phyloP scores from a whole-genome alignment of 92 coral and sea anemone genomes.

The Phymanthus crucifer region DNA sequence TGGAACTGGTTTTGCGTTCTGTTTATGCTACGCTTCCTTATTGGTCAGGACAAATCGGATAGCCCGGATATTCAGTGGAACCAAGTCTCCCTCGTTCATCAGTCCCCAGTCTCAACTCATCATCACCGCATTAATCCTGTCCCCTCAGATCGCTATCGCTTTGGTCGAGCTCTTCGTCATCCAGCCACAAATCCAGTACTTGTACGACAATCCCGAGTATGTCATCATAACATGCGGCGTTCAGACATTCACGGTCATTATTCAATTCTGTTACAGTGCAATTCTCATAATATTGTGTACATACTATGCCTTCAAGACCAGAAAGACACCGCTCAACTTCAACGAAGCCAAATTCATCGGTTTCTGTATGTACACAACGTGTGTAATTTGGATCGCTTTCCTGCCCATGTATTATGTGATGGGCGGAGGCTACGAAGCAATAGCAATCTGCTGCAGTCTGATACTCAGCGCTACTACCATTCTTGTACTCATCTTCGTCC shows the following conservation, averaged over 20 bases:
- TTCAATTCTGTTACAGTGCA: constrained; percentile 60
- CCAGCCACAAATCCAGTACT: constrained; percentile 43
- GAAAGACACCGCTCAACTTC: constrained; percentile 75
- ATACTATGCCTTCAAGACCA: constrained; percentile 75
- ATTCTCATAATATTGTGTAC: constrained; percentile 66
- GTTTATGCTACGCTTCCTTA: constrained; percentile 67
- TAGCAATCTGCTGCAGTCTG: constrained; percentile 63
- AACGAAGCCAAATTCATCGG: constrained; percentile 86
- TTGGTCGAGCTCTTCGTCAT: constrained; percentile 40
- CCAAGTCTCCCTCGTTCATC: constrained; percentile 64
- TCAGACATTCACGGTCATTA: constrained; percentile 24
- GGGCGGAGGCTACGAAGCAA: constrained; percentile 57
- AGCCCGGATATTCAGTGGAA: constrained; percentile 73
- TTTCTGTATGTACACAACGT: constrained; percentile 75
- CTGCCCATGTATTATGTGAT: constrained; percentile 71
- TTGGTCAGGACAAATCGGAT: constrained; percentile 78
- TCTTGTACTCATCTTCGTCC: constrained; percentile 63
- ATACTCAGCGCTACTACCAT: constrained; percentile 74
- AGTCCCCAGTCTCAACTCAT: constrained; percentile 77
- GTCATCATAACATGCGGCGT: constrained; percentile 51
- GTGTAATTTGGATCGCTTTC: constrained; percentile 75
- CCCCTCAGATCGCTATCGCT: constrained; percentile 62
- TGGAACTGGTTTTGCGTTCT: constrained; percentile 61
- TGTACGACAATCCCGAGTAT: constrained; percentile 29
- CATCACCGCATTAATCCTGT: constrained; percentile 51